Evolutionary conservation across 2,113 vertebrate genomes (phyloP), one percentile per base, ranked within the genome.

Genomic region (Trichechus manatus): DNA sequence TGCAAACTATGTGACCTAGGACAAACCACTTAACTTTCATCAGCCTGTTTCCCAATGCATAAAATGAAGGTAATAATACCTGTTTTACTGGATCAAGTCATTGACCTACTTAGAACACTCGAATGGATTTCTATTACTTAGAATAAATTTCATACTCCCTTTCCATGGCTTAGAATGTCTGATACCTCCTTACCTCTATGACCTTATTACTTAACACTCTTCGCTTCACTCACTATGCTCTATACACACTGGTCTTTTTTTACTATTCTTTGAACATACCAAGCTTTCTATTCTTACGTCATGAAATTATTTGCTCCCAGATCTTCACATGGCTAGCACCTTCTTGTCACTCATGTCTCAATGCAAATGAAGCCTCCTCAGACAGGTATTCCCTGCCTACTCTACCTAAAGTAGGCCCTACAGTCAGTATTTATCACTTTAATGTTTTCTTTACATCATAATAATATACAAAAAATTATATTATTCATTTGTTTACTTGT

Each of bases 31-130:
- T 64, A 92, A 93, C 31, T 79, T 75, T 83, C 56, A 88, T 86
- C 89, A 68, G 20, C 47, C 89, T 95, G 33, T 94, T 90, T 92
- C 89, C 23, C 90, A 95, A 78, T 13, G 36, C 56, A 82, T 75
- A 91, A 95, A n/a, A n/a, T n/a, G n/a, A n/a, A n/a, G n/a, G 72
- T 91, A 95, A 95, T 70, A 85, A 94, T 87, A 95, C 88, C 88
- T 94, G 87, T 91, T 92, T 91, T 85, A 91, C 93, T 33, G 9
- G 11, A 23, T 91, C 27, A 31, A 74, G 31, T 50, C 39, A 75
- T 85, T 61, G n/a, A 47, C 17, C 47, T 82, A 39, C 11, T 25
- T 59, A 82, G 27, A 82, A 33, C 20, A 7, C 1, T 23, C 23
- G 8, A 90, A 19, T 80, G 61, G 15, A 11, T 90, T 90, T 90